Base-by-base conservation (phyloP, 2,113 vertebrate genomes). In the Epinephelus lanceolatus region DNA sequence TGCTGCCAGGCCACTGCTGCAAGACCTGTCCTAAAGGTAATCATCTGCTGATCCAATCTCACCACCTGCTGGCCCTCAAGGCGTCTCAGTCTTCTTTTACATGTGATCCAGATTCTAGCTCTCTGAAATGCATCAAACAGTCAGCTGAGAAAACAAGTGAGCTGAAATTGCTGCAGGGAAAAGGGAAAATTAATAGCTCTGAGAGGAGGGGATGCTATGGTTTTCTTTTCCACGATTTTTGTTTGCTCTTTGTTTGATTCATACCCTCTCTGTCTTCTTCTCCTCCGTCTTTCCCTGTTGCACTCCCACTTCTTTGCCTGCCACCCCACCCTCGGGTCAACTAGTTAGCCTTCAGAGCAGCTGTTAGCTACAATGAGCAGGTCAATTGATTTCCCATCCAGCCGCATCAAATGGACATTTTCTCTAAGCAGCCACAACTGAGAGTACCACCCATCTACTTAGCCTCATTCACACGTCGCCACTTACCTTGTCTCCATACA, bases 1-100 rank as follows among this genome's bases (percentile, higher is more conserved):
- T 98, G 78, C 94, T 97, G 69, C 97, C 97, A 0, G 98, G 98
- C n/a, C 96, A 97, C 78, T 99, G 98, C 92, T 99, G 98, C 78
- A 97, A 96, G 85, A 96, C 95, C 76, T 99, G 98, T 63, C 96
- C 96, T 1, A 96, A 95, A 96, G 97, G 98, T 99, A 94, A 94
- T 77, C 3, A 37, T 51, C 19, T 47, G 21, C 30, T 40, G 6
- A 37, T 53, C 51, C 42, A 12, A 6, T 21, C 25, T 60, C 47
- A 42, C 23, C n/a, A 13, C 55, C 30, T 23, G 13, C 19, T 57
- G n/a, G 30, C 60, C 30, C 62, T 45, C 7, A n/a, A 70, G 5
- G 19, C 17, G 30, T 30, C 30, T 30, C 30, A 40, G 23, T 49
- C 15, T 55, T 17, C 11, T n/a, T 59, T 52, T 23, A 33, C 12